Percentiles rank a stretch among this genome's conserved stretches.
Evolutionary conservation across 2,113 vertebrate species (phyloP).

Genomic region (Clinocottus analis): DNA sequence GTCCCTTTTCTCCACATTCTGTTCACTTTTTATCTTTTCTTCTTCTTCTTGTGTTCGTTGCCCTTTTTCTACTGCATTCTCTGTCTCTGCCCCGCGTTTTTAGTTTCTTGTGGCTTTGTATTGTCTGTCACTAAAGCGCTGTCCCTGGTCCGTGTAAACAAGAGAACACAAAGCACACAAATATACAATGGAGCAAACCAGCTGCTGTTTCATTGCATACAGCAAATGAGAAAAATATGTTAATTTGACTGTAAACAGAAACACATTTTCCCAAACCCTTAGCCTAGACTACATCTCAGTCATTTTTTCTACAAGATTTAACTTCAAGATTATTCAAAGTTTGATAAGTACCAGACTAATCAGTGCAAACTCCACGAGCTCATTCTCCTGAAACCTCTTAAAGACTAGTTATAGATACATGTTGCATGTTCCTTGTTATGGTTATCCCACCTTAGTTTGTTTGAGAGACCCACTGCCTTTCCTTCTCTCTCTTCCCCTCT

Average conservation of each 20-base stretch:
- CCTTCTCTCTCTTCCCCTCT: not conserved
- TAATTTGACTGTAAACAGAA: not conserved
- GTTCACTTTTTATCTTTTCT: not conserved
- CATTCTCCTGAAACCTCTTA: conserved; percentile 18
- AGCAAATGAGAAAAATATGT: not conserved
- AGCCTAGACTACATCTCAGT: not conserved
- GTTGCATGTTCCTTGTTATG: not conserved
- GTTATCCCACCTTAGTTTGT: not conserved
- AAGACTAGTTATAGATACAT: not conserved
- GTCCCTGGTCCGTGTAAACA: not conserved
- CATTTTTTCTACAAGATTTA: not conserved
- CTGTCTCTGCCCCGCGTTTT: not conserved
- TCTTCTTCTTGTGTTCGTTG: not conserved
- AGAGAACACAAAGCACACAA: not conserved
- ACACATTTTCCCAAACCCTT: not conserved
- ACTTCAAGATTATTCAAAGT: not conserved
- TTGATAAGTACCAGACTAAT: not conserved
- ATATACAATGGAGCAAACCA: not conserved
- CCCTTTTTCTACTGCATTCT: not conserved
- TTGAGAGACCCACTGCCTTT: not conserved
- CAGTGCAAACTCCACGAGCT: conserved; percentile 2
- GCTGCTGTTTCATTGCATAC: not conserved
- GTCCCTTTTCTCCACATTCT: not conserved
- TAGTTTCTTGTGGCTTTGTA: not conserved
- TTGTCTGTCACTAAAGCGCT: not conserved